Evolutionary conservation across 2,113 vertebrate species (phyloP).

Genomic region (Xiphias gladius): DNA sequence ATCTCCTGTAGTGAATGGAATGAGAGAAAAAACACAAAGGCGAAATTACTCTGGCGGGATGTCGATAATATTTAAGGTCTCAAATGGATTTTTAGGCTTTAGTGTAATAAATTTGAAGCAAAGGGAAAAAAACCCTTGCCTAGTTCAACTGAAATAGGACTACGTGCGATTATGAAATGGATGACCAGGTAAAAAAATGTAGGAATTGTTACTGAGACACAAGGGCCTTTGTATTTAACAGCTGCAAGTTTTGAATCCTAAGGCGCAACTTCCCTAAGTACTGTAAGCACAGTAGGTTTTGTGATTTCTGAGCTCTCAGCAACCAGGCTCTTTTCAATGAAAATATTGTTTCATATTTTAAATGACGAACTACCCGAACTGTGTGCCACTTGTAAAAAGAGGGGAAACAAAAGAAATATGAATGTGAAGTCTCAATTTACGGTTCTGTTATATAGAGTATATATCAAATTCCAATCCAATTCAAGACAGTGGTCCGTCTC

Average conservation of each 20-base stretch:
- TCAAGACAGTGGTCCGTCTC: background rate
- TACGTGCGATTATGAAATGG: conserved; percentile 32
- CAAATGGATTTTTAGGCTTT: conserved; percentile 55
- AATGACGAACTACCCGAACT: background rate
- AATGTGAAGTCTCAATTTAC: background rate
- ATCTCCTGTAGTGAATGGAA: conserved; percentile 57
- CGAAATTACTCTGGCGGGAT: conserved; percentile 58
- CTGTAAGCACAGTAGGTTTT: conserved; percentile 2
- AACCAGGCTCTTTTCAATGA: conserved; percentile 9
- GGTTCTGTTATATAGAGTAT: background rate
- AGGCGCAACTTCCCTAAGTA: conserved; percentile 29
- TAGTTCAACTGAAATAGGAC: conserved; percentile 45
- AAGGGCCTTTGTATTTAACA: conserved; percentile 52
- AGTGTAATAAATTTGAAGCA: conserved; percentile 52
- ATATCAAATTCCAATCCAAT: background rate
- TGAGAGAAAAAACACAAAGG: conserved; percentile 47
- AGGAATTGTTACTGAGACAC: conserved; percentile 35
- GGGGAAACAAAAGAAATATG: background rate
- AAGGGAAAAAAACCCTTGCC: conserved; percentile 38
- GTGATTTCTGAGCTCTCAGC: conserved; percentile 20
- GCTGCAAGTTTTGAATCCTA: conserved; percentile 42
- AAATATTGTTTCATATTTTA: background rate
- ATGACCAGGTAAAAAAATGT: conserved; percentile 55
- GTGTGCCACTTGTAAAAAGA: background rate
- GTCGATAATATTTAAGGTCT: conserved; percentile 55